Evolutionary conservation across 2,888 invertebrate genomes (phyloP).

Genomic region (Tachystola acroxantha): DNA sequence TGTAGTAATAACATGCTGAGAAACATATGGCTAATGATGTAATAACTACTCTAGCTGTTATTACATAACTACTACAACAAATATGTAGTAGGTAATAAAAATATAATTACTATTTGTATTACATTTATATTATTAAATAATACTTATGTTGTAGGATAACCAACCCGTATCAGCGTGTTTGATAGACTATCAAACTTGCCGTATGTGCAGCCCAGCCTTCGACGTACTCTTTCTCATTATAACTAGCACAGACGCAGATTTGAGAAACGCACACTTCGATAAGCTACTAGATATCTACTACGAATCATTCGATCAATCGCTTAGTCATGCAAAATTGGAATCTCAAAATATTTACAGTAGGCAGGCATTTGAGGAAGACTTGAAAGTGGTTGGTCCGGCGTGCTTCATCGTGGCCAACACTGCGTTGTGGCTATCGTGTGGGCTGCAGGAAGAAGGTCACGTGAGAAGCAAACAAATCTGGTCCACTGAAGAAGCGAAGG

Average conservation of each 20-base stretch:
- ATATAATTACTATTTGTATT: slow-evolving; percentile 3
- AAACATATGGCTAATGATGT: too few relatives aligned
- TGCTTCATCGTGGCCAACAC: slow-evolving; percentile 61
- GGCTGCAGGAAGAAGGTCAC: slow-evolving; percentile 63
- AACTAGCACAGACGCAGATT: slow-evolving; percentile 41
- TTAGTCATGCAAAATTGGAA: slow-evolving; percentile 28
- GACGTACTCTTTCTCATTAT: slow-evolving; percentile 55
- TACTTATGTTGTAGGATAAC: slow-evolving; percentile 44
- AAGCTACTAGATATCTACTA: slow-evolving; percentile 47
- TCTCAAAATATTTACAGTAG: slow-evolving; percentile 35
- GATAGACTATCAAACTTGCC: slow-evolving; percentile 61
- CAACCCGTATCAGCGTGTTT: slow-evolving; percentile 49
- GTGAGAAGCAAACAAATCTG: slow-evolving; percentile 50
- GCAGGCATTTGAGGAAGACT: slow-evolving; percentile 42
- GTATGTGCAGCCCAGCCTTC: slow-evolving; percentile 53
- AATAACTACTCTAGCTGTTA: too few relatives aligned
- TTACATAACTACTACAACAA: too few relatives aligned
- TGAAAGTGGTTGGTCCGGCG: slow-evolving; percentile 49
- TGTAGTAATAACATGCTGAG: too few relatives aligned
- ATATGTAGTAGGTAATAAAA: too few relatives aligned
- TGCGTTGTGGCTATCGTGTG: slow-evolving; percentile 56
- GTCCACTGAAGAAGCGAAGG: slow-evolving; percentile 36
- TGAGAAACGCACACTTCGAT: slow-evolving; percentile 35
- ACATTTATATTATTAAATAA: too few relatives aligned
- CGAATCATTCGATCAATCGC: slow-evolving; percentile 30